Conservation (phyloP, 2,888 invertebrate genomes). For the Scotopteryx bipunctaria region DNA sequence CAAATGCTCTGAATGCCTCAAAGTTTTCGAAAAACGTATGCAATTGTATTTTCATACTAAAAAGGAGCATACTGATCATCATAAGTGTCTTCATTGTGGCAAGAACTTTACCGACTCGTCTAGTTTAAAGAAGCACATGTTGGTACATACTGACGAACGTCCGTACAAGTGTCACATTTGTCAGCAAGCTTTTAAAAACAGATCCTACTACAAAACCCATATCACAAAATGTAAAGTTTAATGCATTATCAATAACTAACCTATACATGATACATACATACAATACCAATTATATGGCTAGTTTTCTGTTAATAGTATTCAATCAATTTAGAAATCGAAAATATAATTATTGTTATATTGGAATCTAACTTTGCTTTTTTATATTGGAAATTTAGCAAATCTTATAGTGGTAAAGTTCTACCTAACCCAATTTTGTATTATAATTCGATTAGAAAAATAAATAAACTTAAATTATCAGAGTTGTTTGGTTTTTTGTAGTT, state of each 20-base stretch:
- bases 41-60: constrained; percentile 19
- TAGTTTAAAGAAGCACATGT: not conserved
- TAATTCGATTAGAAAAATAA: too few species aligned
- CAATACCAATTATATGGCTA: too few species aligned
- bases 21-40: constrained; percentile 10
- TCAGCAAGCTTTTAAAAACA: constrained; percentile 1
- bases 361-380: too few species aligned
- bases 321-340: too few species aligned
- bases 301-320: too few species aligned
- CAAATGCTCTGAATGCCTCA: constrained; percentile 11
- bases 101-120: not conserved
- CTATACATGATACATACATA: too few species aligned
- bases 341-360: too few species aligned
- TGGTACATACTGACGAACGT: constrained; percentile 15
- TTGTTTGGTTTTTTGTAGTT: too few species aligned
- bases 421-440: too few species aligned
- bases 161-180: constrained; percentile 9
- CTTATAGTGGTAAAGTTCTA: too few species aligned
- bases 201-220: not conserved
- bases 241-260: not conserved
- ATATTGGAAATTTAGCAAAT: too few species aligned
- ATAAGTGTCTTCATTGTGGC: constrained; percentile 10
- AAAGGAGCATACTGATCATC: constrained; percentile 12
- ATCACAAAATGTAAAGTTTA: constrained; percentile 11
- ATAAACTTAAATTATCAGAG: too few species aligned